Evolutionary conservation across 2,113 vertebrate species (phyloP), one percentile per base, ranked within the genome.

Genomic region (Lontra canadensis): DNA sequence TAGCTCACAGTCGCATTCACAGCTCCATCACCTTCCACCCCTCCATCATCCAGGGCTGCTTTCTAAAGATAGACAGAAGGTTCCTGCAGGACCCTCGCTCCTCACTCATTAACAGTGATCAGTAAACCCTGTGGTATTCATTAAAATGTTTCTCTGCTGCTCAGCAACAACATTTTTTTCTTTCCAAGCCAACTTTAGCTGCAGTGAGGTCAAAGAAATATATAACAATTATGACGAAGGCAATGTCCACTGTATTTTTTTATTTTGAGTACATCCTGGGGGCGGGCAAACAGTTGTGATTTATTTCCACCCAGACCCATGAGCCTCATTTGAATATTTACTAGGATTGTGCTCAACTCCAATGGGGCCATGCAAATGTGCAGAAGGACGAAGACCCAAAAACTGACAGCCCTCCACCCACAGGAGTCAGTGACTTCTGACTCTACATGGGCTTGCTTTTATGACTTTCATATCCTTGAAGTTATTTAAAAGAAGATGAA

Each of bases 401-500:
- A 98, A 97, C 98, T 97, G 98, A 98, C 98, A 98, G 98, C 98
- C 97, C 98, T 98, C 98, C 97, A 91, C 98, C 98, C 98, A 98
- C 98, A 98, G 95, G 88, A 98, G 97, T 97, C 89, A 21, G 96
- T 94, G 98, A 98, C 98, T 99, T 96, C 98, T 99, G 98, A 99
- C 98, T 98, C 97, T 97, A 98, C 94, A 98, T 98, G 96, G 97
- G 97, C 98, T 98, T 98, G 95, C 97, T 98, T 99, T 99, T 98
- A 99, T 99, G 99, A 99, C 99, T 99, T 99, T 99, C 99, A 99
- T 99, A 98, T 99, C 98, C 99, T 98, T 98, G 98, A 99, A 98
- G 99, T 98, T 98, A 99, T 99, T 98, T 98, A 99, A 99, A 98
- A 99, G 98, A 98, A 98, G 99, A 99, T 98, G 98, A 98, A 98